Base-by-base conservation (phyloP, 2,888 invertebrate species). In the Fragum sueziense region DNA sequence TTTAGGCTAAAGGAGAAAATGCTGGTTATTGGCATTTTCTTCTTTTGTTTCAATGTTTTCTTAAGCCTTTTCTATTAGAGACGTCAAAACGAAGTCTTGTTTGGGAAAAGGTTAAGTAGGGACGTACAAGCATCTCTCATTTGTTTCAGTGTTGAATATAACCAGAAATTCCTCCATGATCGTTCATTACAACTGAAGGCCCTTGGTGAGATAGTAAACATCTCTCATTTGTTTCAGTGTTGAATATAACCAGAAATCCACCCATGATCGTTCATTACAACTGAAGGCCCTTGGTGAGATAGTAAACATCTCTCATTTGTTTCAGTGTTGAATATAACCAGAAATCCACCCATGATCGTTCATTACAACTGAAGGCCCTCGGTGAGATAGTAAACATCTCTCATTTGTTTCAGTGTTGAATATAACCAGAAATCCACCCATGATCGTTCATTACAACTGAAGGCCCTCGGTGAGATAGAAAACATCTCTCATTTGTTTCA, bases 321-420 rank as follows among this genome's bases (percentile, higher is more conserved):
- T 79, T 2, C 83, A 91, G 91, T 72, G 74, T 79, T 14, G 84
- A 86, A 70, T 91, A 90, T 73, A 76, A 59, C 37, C 76, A 73
- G 20, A 76, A 71, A 7, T 41, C 74, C 0, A 73, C 68, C 51
- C 75, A 80, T 57, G 86, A 88, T 67, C 80, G 77, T 0, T 87
- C 86, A 69, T 65, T 88, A 41, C 79, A 73, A 7, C 73, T 80
- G 41, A 74, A 85, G 41, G 91, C 92, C 1, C 94, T 95, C 76
- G 97, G 97, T 0, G 97, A 97, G 93, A 95, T 97, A 80, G 97
- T 98, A n/a, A n/a, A n/a, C n/a, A n/a, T n/a, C n/a, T n/a, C n/a
- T n/a, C n/a, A n/a, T n/a, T n/a, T n/a, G n/a, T 80, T 79, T 2
- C 83, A 91, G 91, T 72, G 74, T 79, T 14, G 84, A 86, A 70